Evolutionary conservation across 92 coral and sea anemone species (phyloP), one percentile per base, ranked within the genome.

Genomic region (Palythoa grandis): DNA sequence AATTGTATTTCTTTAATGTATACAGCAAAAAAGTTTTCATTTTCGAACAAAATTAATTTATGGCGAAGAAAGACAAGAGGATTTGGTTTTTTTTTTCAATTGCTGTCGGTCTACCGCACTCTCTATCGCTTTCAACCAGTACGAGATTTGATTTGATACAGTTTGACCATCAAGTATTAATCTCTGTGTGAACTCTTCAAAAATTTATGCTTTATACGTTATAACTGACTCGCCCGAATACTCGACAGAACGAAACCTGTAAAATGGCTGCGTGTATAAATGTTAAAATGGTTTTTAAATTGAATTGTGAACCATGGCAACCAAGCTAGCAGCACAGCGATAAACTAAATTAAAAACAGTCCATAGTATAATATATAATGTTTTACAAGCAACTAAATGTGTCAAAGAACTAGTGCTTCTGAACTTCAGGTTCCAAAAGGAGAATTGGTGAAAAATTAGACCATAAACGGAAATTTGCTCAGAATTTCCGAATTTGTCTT

Each of bases 131-230:
- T 24, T 65, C 24, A 47, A 24, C 85, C 25, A 22, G 54, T 78
- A 17, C 15, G 16, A 60, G 38, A 52, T 47, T 16, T 29, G 67
- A 74, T 56, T 56, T 56, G 61, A 56, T 14, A 48, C n/a, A 72
- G 25, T 74, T 74, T 48, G 25, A 12, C 54, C 71, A 38, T 60
- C 71, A 47, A 60, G 83, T 58, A 35, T 78, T 78, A 66, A 80
- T 65, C 74, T 24, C 61, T 50, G 20, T 68, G 48, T 43, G 85
- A 67, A 80, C 47, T 68, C 22, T 65, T 80, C 24, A 65, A 80
- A 80, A 20, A 65, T 79, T 80, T 48, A 80, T 80, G 60, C 4
- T 78, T n/a, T 48, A 54, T 25, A 22, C 40, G 47, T 47, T 65
- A 40, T 48, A 66, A n/a, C n/a, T n/a, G n/a, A 29, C 43, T 50